Evolutionary conservation across 2,113 vertebrate species (phyloP).

Genomic region (Puffinus mauretanicus): DNA sequence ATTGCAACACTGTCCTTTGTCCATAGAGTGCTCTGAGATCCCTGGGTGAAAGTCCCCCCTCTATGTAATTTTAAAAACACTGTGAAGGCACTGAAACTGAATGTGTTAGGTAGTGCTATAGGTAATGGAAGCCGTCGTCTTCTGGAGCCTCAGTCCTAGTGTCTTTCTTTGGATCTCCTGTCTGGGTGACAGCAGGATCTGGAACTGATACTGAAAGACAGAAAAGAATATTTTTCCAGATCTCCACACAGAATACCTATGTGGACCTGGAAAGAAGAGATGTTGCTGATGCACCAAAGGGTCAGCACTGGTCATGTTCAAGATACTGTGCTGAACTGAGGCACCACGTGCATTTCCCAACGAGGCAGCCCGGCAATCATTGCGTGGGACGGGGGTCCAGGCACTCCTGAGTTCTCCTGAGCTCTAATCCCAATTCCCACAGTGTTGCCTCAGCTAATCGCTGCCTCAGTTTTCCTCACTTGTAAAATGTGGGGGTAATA

Average conservation of each 20-base stretch:
- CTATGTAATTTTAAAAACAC: not conserved
- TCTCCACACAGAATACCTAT: not conserved
- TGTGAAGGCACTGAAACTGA: not conserved
- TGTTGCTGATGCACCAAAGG: not conserved
- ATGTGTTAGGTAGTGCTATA: not conserved
- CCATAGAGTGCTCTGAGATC: not conserved
- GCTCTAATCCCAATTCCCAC: constrained; percentile 45
- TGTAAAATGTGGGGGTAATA: constrained; percentile 66
- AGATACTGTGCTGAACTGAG: not conserved
- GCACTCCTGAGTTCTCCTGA: not conserved
- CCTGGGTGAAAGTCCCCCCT: not conserved
- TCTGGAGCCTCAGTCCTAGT: not conserved
- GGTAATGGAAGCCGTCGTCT: not conserved
- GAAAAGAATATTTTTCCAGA: not conserved
- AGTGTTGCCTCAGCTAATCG: constrained; percentile 61
- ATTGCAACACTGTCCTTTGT: not conserved
- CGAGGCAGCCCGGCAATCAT: fast-evolving
- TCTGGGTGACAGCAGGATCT: not conserved
- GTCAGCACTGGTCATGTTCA: not conserved
- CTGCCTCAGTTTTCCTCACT: constrained; percentile 59
- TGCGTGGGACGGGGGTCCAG: not conserved
- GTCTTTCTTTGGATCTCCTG: not conserved
- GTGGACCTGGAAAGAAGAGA: not conserved
- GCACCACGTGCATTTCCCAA: fast-evolving
- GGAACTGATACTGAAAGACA: not conserved